phyloP scores from a whole-genome alignment of 2,113 vertebrate genomes.

The Periophthalmus modestus region DNA sequence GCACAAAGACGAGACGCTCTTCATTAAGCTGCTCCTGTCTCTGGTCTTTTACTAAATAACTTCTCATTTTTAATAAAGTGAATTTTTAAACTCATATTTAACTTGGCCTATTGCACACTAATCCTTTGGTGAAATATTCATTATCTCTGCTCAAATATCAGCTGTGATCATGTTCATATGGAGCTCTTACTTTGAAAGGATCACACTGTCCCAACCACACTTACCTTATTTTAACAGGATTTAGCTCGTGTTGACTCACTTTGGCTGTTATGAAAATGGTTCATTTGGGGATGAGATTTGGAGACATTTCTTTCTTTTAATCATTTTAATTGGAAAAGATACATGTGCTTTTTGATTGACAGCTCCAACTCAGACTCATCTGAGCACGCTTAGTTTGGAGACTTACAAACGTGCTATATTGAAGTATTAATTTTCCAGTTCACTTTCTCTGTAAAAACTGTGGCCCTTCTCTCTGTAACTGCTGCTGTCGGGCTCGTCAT shows the following conservation, averaged over 20 bases:
- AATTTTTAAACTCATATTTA: background rate
- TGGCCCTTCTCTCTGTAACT: too few relatives aligned
- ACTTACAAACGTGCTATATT: too few relatives aligned
- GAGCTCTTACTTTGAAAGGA: background rate
- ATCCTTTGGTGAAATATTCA: background rate
- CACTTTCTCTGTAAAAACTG: too few relatives aligned
- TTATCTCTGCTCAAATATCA: background rate
- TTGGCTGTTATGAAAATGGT: background rate
- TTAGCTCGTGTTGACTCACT: background rate
- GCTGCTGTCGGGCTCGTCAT: too few relatives aligned
- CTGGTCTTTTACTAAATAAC: too few relatives aligned
- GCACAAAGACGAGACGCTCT: too few relatives aligned
- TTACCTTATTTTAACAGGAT: background rate
- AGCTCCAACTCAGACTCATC: background rate
- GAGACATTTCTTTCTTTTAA: background rate
- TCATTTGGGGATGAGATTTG: background rate
- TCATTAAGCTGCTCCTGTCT: too few relatives aligned
- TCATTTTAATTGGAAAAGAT: slow-evolving; percentile 3
- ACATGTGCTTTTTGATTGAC: background rate
- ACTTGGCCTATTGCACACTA: background rate
- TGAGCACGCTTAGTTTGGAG: too few relatives aligned
- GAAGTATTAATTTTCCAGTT: too few relatives aligned
- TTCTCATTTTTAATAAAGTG: background rate
- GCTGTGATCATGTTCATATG: background rate
- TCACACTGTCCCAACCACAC: background rate